These are phyloP conservation scores for Rhadina sibilatrix DNA, from an alignment of 2,113 vertebrate species.

Conservation along the genomic window DNA sequence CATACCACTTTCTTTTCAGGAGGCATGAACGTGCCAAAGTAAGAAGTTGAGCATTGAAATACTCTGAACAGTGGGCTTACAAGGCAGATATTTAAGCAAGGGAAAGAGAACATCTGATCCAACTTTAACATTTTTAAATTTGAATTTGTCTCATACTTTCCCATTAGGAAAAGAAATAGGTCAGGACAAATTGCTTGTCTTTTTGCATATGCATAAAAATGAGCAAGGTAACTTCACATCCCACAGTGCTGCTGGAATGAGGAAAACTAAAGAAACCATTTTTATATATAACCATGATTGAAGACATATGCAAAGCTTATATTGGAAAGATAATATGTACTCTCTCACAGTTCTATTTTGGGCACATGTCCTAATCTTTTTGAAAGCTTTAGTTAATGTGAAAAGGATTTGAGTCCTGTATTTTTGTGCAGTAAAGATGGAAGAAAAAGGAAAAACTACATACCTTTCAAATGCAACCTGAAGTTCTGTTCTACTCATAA, in stretches of 20 bases:
- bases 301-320: not conserved
- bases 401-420: not conserved
- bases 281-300: not conserved
- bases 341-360: not conserved
- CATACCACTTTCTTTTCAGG: not conserved
- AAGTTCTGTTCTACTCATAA: not conserved
- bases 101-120: not conserved
- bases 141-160: not conserved
- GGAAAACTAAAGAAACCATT: not conserved
- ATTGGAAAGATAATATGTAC: not conserved
- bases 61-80: not conserved
- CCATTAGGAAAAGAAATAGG: constrained; percentile 9
- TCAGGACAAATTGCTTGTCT: not conserved
- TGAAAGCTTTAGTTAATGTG: not conserved
- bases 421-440: not conserved
- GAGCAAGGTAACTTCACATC: not conserved
- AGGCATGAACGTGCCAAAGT: not conserved
- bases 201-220: constrained; percentile 23
- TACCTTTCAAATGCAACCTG: not conserved
- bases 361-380: not conserved
- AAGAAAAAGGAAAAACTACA: not conserved
- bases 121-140: not conserved
- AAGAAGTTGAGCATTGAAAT: not conserved
- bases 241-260: not conserved
- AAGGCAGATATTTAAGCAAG: not conserved